These are phyloP conservation scores for Ophion ellenae DNA, from an alignment of 2,888 invertebrate species.

Conservation along the genomic window DNA sequence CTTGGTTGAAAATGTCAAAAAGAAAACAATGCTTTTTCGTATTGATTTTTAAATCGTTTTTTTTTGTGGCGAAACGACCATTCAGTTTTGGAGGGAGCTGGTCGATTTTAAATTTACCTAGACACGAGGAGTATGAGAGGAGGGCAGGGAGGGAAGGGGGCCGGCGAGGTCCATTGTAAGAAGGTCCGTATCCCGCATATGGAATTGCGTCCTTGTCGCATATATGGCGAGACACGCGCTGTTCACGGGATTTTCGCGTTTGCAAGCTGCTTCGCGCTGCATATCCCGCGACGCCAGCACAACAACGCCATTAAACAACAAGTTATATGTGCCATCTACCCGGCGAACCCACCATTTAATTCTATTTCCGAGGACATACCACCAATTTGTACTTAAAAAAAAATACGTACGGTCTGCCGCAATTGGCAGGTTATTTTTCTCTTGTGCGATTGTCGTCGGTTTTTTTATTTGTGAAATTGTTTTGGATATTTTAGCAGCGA, in stretches of 20 bases:
- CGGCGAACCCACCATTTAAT: background rate
- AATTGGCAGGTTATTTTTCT: background rate
- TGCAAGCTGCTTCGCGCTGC: slow-evolving; percentile 41
- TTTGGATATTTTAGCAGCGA: too few species aligned
- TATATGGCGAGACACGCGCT: slow-evolving; percentile 77
- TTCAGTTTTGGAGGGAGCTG: slow-evolving; percentile 36
- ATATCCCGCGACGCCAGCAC: slow-evolving; percentile 14
- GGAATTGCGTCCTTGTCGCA: slow-evolving; percentile 77
- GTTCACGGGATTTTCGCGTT: slow-evolving; percentile 65
- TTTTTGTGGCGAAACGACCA: background rate
- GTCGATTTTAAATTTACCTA: slow-evolving; percentile 4
- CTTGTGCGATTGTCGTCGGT: too few species aligned
- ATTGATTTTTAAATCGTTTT: slow-evolving; percentile 14
- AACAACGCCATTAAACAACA: slow-evolving; percentile 37
- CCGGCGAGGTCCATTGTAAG: slow-evolving; percentile 71
- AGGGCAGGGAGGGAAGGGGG: slow-evolving; percentile 16
- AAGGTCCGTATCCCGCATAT: slow-evolving; percentile 71
- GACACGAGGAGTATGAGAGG: slow-evolving; percentile 13
- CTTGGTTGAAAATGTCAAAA: slow-evolving; percentile 47
- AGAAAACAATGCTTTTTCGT: slow-evolving; percentile 58
- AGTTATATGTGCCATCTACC: background rate
- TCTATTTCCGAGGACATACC: background rate
- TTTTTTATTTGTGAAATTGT: too few species aligned
- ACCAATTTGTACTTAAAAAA: background rate
- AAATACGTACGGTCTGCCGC: background rate